phyloP scores from a whole-genome alignment of 1,140 invertebrate genomes.

The Vanessa tameamea region DNA sequence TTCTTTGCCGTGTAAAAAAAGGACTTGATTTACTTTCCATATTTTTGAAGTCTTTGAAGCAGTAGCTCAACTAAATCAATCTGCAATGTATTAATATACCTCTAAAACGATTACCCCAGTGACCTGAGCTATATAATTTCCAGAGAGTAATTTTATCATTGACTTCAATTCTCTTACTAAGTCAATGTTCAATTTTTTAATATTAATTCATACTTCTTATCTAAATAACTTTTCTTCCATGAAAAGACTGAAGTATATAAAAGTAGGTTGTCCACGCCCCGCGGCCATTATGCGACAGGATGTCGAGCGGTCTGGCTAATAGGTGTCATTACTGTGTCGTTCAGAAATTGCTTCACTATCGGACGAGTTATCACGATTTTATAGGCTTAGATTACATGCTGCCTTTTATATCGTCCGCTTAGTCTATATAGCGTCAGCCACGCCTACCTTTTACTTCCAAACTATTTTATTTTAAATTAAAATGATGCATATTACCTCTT shows the following conservation, averaged over 20 bases:
- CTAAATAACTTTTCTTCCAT: constrained; percentile 24
- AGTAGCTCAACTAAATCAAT: too few relatives aligned
- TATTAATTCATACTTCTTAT: constrained; percentile 2
- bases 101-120: too few relatives aligned
- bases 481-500: neutral
- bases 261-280: constrained; percentile 64
- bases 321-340: constrained; percentile 77
- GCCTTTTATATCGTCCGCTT: constrained; percentile 41
- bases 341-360: constrained; percentile 78
- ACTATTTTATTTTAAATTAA: neutral
- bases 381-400: constrained; percentile 75
- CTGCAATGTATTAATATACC: too few relatives aligned
- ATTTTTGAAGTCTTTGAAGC: too few relatives aligned
- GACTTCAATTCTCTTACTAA: neutral
- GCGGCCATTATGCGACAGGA: constrained; percentile 74
- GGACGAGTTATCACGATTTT: constrained; percentile 74
- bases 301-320: constrained; percentile 63
- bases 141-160: too few relatives aligned
- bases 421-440: constrained; percentile 20
- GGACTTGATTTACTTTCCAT: too few relatives aligned
- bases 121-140: too few relatives aligned
- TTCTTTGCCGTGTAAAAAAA: too few relatives aligned
- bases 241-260: constrained; percentile 36
- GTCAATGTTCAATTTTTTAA: neutral
- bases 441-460: constrained; percentile 10